Percentiles rank a stretch among this genome's conserved stretches.
Conservation (phyloP, 1,140 invertebrate genomes). For the Druon quercuslanigerum region DNA sequence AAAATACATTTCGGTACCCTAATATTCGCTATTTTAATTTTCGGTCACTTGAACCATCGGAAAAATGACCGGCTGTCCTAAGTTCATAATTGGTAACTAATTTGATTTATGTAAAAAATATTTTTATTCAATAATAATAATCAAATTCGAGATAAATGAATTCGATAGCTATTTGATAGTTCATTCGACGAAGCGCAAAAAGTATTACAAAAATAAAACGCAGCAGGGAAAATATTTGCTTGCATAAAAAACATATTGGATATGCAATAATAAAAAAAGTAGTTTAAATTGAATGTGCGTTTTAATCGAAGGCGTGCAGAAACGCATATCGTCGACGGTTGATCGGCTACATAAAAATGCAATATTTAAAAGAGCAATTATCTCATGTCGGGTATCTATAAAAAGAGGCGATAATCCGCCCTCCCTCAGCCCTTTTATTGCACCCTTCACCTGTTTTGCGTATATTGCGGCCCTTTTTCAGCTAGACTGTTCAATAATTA, state of each 20-base stretch:
- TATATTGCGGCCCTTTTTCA: constrained; percentile 45
- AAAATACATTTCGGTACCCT: too few relatives aligned
- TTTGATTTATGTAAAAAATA: too few relatives aligned
- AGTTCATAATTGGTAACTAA: too few relatives aligned
- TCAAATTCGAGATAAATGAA: too few relatives aligned
- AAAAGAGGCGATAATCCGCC: background rate
- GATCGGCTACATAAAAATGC: constrained; percentile 60
- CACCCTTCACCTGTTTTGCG: constrained; percentile 49
- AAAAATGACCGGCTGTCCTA: too few relatives aligned
- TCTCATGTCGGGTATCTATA: constrained; percentile 63
- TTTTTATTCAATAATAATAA: too few relatives aligned
- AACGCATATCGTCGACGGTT: constrained; percentile 54
- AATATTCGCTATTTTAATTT: too few relatives aligned
- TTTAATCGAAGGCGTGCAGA: constrained; percentile 61
- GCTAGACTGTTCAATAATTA: constrained; percentile 69
- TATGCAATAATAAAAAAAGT: background rate
- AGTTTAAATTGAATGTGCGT: constrained; percentile 44
- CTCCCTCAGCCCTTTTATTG: background rate
- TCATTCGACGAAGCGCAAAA: too few relatives aligned
- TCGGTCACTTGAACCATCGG: too few relatives aligned
- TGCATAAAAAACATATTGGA: background rate
- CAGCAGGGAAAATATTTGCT: too few relatives aligned
- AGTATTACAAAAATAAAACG: too few relatives aligned
- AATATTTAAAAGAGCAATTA: constrained; percentile 65
- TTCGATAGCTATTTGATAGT: too few relatives aligned